Base-by-base conservation (phyloP, 1,140 invertebrate species). In the Magallana gigas region DNA sequence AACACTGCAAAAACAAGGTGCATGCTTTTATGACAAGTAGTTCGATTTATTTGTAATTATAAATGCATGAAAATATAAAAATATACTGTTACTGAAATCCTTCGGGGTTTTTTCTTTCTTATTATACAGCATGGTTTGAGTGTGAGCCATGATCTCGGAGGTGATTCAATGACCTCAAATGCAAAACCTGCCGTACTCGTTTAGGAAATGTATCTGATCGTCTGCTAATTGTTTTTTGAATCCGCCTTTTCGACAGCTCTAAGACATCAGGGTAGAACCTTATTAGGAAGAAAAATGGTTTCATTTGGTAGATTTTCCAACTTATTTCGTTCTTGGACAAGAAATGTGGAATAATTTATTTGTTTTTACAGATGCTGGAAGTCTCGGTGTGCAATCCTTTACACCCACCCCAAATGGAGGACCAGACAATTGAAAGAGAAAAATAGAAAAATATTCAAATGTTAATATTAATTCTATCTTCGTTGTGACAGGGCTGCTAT, bases 381-480 rank as follows among this genome's bases (percentile, higher is more conserved):
- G 23, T 76, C 68, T 11, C 36, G 68, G 68, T 36, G 68, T 76
- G 68, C 68, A 76, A 29, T 76, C 36, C 8, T 29, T 12, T 29
- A 76, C 68, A 76, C 68, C 68, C 68, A 76, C 68, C 68, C 68
- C 23, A 76, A 76, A 76, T 48, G 5, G 36, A 76, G 23, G 12
- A 48, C 36, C 68, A 76, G 12, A 76, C 68, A 76, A 76, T 29
- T 12, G 18, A 76, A 76, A 76, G 23, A 76, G 68, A 76, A 76
- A 76, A 76, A 76, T 76, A 76, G 68, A 76, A 76, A 76, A 76
- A 76, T 76, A 76, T 76, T 76, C 36, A 76, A 76, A 76, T 76
- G 68, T 76, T 76, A 76, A 76, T 76, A 76, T 76, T 76, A 76
- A 76, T 23, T 18, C 36, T 76, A 76, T 76, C 23, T 76, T 11